Percentiles rank a stretch among this genome's conserved stretches.
These are phyloP conservation scores for Lamellibrachia satsuma DNA, from an alignment of 2,888 invertebrate species.

Conservation along the genomic window DNA sequence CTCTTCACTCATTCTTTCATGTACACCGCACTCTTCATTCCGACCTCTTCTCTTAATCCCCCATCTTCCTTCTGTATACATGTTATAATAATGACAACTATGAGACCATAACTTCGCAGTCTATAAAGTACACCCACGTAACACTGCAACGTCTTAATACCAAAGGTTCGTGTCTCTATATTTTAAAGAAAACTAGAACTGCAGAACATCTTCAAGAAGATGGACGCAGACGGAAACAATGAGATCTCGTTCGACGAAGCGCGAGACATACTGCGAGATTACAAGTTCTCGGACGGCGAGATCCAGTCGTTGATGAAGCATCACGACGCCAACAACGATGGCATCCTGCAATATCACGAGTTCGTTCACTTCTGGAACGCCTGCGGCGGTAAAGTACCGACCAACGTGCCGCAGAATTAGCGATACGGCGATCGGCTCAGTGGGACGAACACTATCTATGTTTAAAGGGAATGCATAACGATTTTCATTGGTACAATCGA, in stretches of 20 bases:
- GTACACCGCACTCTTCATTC: no score
- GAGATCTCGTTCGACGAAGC: conserved; percentile 33
- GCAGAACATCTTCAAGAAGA: conserved; percentile 32
- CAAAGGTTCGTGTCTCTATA: neutral
- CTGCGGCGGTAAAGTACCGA: conserved; percentile 24
- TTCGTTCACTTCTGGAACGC: conserved; percentile 40
- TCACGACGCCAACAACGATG: conserved; percentile 40
- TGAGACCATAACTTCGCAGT: neutral
- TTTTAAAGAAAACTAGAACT: conserved; percentile 34
- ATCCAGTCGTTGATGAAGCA: conserved; percentile 32
- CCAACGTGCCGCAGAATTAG: neutral
- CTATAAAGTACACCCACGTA: neutral
- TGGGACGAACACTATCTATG: neutral
- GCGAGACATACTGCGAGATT: conserved; percentile 25
- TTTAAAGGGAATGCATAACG: neutral
- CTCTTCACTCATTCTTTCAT: no score
- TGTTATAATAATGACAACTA: neutral
- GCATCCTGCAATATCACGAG: conserved; percentile 40
- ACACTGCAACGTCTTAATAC: neutral
- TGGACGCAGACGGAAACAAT: conserved; percentile 33
- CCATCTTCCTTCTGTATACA: no score
- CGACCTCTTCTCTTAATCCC: no score
- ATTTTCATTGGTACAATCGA: no score
- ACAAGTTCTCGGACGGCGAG: conserved; percentile 35
- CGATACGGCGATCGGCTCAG: neutral